Evolutionary conservation across 2,797 vertebrate species (phyloP).

Genomic region (Danio aesculapii): DNA sequence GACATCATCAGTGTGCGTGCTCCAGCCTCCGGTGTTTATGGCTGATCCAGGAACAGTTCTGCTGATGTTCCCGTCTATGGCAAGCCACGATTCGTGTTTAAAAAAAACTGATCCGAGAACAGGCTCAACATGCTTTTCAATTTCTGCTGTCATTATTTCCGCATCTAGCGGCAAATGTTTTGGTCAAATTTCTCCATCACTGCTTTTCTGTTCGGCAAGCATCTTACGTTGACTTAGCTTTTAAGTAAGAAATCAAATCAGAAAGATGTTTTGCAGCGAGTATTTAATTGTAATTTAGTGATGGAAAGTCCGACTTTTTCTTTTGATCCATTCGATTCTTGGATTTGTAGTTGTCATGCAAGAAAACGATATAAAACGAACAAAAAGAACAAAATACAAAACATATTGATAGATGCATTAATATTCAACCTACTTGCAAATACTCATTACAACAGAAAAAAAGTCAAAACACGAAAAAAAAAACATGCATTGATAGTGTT

Average conservation of each 20-base stretch:
- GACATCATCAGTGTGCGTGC: conserved; percentile 51
- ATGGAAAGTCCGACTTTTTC: background rate
- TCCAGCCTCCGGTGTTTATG: background rate
- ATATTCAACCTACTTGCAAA: no score
- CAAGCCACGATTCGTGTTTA: background rate
- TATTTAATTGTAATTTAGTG: background rate
- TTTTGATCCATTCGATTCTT: background rate
- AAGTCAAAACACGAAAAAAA: no score
- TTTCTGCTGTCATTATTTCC: background rate
- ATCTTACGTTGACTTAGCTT: background rate
- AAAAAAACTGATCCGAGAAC: conserved; percentile 11
- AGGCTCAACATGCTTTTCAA: background rate
- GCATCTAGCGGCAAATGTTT: background rate
- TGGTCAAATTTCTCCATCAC: background rate
- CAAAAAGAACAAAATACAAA: no score
- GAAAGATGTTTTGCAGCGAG: background rate
- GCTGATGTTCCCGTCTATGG: background rate
- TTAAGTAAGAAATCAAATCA: background rate
- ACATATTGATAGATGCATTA: no score
- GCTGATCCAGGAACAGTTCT: conserved; percentile 30
- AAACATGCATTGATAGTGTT: no score
- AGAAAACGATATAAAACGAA: no score
- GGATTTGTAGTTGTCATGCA: no score
- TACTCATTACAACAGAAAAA: no score
- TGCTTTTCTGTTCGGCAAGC: background rate